Evolutionary conservation across 2,888 invertebrate species (phyloP).

Genomic region (Scaptomyza polygonia): DNA sequence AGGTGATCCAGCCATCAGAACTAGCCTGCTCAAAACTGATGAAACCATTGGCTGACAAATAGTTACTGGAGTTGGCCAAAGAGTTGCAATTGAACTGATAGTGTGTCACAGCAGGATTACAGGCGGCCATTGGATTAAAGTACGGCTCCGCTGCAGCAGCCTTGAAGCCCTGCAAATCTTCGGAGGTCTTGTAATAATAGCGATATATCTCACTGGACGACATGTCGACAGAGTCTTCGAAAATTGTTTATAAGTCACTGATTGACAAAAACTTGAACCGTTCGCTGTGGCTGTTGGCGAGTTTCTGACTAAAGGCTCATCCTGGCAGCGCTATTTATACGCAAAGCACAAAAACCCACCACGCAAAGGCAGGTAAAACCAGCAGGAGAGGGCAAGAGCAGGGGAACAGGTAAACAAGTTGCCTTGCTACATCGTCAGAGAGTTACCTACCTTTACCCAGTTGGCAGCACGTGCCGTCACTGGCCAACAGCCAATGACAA

Average conservation of each 20-base stretch:
- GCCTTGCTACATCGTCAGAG: constrained; percentile 20
- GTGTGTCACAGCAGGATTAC: constrained; percentile 74
- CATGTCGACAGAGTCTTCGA: constrained; percentile 57
- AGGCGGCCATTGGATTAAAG: constrained; percentile 83
- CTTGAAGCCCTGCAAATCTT: constrained; percentile 83
- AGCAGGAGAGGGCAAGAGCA: constrained; percentile 29
- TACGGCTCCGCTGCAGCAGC: constrained; percentile 72
- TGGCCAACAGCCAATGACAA: constrained; percentile 74
- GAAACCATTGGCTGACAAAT: constrained; percentile 78
- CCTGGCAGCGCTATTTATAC: constrained; percentile 80
- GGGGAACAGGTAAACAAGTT: constrained; percentile 68
- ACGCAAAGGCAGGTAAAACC: constrained; percentile 58
- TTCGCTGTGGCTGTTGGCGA: constrained; percentile 63
- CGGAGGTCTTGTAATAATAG: constrained; percentile 83
- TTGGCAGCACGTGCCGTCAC: constrained; percentile 81
- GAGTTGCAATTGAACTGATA: constrained; percentile 75
- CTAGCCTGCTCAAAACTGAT: constrained; percentile 83
- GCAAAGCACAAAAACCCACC: constrained; percentile 56
- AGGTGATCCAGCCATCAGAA: constrained; percentile 84
- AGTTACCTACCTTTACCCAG: constrained; percentile 25
- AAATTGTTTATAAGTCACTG: not conserved
- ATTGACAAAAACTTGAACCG: constrained; percentile 37
- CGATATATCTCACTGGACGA: constrained; percentile 84
- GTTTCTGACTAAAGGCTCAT: constrained; percentile 69
- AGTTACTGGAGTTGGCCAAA: constrained; percentile 66